Percentiles rank a stretch among this genome's conserved stretches.
Conservation (phyloP, 1,140 invertebrate species). For the Penaeus chinensis region DNA sequence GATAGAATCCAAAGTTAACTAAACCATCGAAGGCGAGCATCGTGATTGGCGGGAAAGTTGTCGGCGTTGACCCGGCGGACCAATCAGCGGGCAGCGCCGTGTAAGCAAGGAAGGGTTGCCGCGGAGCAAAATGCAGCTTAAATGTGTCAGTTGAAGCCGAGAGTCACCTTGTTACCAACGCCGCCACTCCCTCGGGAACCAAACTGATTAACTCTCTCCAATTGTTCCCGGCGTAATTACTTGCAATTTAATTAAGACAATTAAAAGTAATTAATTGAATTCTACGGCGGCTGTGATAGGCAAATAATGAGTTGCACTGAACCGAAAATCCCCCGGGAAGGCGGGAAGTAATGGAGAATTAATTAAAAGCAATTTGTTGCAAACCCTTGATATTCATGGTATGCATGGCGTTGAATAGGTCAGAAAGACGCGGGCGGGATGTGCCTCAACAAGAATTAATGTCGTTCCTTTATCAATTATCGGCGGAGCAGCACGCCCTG, state of each 20-base stretch:
- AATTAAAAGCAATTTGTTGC: constrained; percentile 63
- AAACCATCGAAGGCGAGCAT: no score
- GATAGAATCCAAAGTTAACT: no score
- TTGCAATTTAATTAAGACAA: constrained; percentile 64
- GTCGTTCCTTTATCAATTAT: no score
- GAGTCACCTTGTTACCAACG: constrained; percentile 57
- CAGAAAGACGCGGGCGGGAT: constrained; percentile 22
- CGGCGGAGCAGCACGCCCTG: no score
- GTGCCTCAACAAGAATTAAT: neutral
- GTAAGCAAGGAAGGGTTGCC: constrained; percentile 31
- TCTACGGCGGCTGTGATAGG: constrained; percentile 61
- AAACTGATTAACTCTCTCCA: constrained; percentile 63
- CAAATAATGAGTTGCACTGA: constrained; percentile 63
- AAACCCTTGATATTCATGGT: constrained; percentile 56
- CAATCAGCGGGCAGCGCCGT: constrained; percentile 29
- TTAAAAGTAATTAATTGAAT: constrained; percentile 64
- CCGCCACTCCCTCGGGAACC: constrained; percentile 35
- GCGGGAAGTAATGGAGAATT: constrained; percentile 60
- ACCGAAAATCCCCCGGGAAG: constrained; percentile 54
- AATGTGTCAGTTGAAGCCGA: constrained; percentile 29
- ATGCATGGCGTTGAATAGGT: constrained; percentile 45
- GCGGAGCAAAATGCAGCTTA: constrained; percentile 41
- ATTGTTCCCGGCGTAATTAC: constrained; percentile 62
- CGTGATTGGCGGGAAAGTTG: constrained; percentile 41
- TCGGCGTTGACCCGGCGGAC: constrained; percentile 14